A percentile compares a stretch with the other conserved stretches of the same genome.
These are phyloP conservation scores for Erpornis zantholeuca DNA, from an alignment of 2,113 vertebrate genomes.

Conservation along the genomic window DNA sequence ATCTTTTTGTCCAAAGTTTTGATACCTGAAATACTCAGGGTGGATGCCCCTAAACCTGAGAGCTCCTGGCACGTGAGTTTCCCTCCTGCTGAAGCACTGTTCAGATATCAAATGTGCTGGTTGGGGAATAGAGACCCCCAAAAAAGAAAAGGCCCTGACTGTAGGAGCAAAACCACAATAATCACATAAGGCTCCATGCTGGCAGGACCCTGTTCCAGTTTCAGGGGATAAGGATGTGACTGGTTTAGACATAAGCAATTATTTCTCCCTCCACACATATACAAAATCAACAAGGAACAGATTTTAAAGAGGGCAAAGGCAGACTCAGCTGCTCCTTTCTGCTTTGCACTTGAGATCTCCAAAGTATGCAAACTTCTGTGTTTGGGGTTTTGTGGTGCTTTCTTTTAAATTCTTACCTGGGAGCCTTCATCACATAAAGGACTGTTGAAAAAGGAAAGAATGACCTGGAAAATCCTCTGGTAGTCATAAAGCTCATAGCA, in stretches of 20 bases:
- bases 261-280: neutral
- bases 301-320: neutral
- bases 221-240: neutral
- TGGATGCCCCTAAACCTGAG: neutral
- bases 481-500: slow-evolving; percentile 84
- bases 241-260: neutral
- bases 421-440: slow-evolving; percentile 80
- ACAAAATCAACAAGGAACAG: neutral
- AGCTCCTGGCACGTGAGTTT: neutral
- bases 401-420: slow-evolving; percentile 71
- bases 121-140: neutral
- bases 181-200: neutral
- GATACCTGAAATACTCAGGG: neutral
- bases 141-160: neutral
- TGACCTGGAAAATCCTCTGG: slow-evolving; percentile 83
- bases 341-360: neutral
- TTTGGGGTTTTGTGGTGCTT: neutral
- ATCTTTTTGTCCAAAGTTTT: neutral
- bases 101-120: neutral
- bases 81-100: neutral
- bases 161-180: fast-evolving
- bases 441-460: slow-evolving; percentile 86
- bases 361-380: neutral
- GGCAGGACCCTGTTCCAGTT: neutral
- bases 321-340: neutral